Evolutionary conservation across 2,797 vertebrate genomes (phyloP).

Genomic region (Eleutherodactylus coqui): DNA sequence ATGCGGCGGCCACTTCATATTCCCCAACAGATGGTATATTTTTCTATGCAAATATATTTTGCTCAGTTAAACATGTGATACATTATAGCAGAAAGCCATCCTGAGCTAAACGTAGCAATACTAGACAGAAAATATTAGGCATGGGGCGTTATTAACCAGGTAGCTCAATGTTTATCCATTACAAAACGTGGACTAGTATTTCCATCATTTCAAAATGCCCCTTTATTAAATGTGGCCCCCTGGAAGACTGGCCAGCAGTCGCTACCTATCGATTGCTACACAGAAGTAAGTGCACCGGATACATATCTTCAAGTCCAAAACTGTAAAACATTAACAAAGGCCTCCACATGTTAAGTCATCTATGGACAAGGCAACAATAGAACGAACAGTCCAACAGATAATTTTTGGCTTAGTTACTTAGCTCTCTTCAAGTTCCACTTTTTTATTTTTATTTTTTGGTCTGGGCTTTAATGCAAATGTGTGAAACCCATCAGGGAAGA

Average conservation of each 20-base stretch:
- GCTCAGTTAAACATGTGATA: neutral
- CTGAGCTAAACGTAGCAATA: neutral
- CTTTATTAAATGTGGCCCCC: neutral
- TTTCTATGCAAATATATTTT: neutral
- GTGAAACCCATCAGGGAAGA: neutral
- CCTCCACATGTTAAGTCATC: neutral
- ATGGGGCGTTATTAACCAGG: neutral
- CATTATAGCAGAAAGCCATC: neutral
- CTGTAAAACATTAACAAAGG: neutral
- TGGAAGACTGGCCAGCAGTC: constrained; percentile 58
- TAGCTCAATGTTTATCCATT: neutral
- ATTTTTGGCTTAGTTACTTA: neutral
- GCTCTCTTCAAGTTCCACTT: neutral
- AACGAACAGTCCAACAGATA: neutral
- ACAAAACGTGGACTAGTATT: neutral
- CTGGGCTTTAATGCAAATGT: neutral
- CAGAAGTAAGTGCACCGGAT: neutral
- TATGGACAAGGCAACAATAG: too few relatives aligned
- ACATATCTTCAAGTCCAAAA: constrained; percentile 36
- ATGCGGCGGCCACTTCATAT: neutral
- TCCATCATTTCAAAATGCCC: neutral
- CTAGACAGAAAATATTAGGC: neutral
- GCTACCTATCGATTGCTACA: constrained; percentile 1
- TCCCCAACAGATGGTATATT: neutral
- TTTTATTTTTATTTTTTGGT: too few relatives aligned